A percentile compares a stretch with the other conserved stretches of the same genome.
phyloP scores from a whole-genome alignment of 2,113 vertebrate genomes.

The Chamaea fasciata region DNA sequence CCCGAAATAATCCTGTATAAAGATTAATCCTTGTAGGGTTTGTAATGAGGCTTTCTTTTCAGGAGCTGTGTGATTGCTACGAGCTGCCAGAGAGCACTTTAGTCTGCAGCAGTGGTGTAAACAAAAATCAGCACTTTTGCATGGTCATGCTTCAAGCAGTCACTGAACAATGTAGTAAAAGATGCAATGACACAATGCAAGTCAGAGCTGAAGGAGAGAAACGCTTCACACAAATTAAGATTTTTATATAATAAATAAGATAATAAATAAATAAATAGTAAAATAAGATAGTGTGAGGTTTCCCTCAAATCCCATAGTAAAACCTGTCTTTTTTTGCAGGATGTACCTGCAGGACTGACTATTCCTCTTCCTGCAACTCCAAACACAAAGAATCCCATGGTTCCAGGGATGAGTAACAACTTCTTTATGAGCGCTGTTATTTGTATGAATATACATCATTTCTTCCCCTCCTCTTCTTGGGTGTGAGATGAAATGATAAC shows the following conservation, averaged over 20 bases:
- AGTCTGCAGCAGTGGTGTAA: neutral
- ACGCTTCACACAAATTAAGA: accelerated
- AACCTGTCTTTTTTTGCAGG: neutral
- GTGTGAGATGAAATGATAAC: neutral
- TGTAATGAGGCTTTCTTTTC: neutral
- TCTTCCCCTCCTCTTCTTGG: neutral
- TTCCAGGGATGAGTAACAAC: accelerated
- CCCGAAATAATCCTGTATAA: neutral
- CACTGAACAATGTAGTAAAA: neutral
- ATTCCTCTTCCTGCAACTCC: neutral
- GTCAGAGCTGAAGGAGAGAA: neutral
- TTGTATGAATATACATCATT: neutral
- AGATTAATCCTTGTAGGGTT: neutral
- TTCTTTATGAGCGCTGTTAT: neutral
- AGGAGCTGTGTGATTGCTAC: neutral
- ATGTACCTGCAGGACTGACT: neutral
- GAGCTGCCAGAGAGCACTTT: neutral
- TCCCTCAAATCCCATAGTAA: neutral
- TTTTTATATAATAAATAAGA: neutral
- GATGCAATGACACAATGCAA: neutral
- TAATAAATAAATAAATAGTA: no score
- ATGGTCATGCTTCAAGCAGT: neutral
- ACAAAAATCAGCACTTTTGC: neutral
- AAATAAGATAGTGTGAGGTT: neutral
- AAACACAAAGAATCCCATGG: neutral